Percentiles rank a stretch among this genome's conserved stretches.
Conservation (phyloP, 2,113 vertebrate species). For the Ceyx margarethae region DNA sequence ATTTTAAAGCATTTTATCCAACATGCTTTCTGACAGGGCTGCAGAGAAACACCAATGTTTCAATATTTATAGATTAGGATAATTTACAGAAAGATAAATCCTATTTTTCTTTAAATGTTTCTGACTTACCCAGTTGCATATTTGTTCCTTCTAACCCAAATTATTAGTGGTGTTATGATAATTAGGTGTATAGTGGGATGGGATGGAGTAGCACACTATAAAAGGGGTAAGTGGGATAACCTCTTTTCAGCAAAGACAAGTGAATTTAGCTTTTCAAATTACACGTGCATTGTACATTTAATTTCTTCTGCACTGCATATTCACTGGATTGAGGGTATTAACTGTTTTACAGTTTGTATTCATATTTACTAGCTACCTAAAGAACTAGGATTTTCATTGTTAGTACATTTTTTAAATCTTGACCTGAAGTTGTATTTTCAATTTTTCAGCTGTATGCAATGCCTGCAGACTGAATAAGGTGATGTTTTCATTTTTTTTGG, state of each 20-base stretch:
- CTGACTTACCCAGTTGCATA: background rate
- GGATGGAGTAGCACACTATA: background rate
- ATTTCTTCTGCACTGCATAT: background rate
- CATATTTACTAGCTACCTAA: background rate
- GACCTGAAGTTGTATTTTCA: background rate
- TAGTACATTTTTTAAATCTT: background rate
- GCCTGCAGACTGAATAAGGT: background rate
- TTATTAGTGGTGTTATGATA: background rate
- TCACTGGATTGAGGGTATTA: background rate
- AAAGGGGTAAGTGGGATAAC: background rate
- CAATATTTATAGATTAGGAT: background rate
- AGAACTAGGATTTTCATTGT: background rate
- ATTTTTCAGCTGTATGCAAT: background rate
- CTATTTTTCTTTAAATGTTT: background rate
- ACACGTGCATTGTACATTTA: background rate
- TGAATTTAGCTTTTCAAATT: background rate
- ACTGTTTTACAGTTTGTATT: background rate
- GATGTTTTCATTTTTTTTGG: background rate
- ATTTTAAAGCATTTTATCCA: background rate
- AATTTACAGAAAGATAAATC: background rate
- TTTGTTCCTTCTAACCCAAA: background rate
- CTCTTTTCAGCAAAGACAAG: background rate
- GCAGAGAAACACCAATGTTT: background rate
- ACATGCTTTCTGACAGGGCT: background rate
- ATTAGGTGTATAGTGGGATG: background rate